phyloP scores from a whole-genome alignment of 2,797 vertebrate genomes.

The Megalops cyprinoides region DNA sequence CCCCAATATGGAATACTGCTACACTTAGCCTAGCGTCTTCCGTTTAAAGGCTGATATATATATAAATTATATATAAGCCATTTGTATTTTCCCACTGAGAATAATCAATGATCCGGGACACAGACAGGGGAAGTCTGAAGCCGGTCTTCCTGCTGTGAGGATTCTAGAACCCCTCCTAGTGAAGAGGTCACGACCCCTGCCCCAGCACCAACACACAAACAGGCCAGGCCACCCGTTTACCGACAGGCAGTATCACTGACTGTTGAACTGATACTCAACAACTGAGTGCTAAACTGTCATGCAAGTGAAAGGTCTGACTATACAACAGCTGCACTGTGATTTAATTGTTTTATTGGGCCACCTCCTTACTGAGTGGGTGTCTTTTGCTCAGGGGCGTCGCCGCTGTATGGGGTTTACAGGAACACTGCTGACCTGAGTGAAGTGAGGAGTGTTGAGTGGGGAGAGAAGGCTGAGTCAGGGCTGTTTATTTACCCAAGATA shows the following conservation, averaged over 20 bases:
- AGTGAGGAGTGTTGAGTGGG: neutral
- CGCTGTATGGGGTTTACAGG: neutral
- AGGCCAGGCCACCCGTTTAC: too few relatives aligned
- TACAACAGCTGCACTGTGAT: neutral
- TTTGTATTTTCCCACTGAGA: neutral
- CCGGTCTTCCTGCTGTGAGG: too few relatives aligned
- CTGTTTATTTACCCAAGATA: constrained; percentile 21
- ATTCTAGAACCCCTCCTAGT: too few relatives aligned
- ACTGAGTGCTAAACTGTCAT: too few relatives aligned
- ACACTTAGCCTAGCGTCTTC: neutral
- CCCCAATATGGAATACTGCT: constrained; percentile 23
- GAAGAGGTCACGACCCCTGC: neutral
- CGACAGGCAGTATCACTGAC: too few relatives aligned
- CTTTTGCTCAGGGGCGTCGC: neutral
- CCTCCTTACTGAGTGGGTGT: neutral
- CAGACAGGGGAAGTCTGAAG: too few relatives aligned
- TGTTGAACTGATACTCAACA: too few relatives aligned
- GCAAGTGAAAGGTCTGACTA: neutral
- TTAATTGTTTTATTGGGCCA: constrained; percentile 6
- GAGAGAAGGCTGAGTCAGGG: neutral
- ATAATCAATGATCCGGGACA: neutral
- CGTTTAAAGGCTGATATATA: constrained; percentile 7
- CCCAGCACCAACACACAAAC: neutral
- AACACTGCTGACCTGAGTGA: neutral
- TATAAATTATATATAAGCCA: neutral